A percentile compares a stretch with the other conserved stretches of the same genome.
These are phyloP conservation scores for Bombus pyrosoma DNA, from an alignment of 1,140 invertebrate genomes.

Conservation along the genomic window DNA sequence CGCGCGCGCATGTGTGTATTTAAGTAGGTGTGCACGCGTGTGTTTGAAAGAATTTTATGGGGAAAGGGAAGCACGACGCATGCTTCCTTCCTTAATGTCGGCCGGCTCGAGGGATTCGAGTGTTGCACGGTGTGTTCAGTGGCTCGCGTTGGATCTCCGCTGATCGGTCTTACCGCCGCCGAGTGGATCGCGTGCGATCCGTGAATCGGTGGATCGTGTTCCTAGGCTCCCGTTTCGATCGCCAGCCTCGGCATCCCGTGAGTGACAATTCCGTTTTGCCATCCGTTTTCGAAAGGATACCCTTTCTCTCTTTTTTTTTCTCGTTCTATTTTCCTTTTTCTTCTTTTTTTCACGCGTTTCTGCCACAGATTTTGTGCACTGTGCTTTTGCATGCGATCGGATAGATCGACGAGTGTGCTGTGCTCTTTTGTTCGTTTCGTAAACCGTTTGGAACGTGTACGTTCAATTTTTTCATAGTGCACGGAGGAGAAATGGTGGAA, in stretches of 20 bases:
- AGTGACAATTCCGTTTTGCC: neutral
- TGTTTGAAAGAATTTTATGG: constrained; percentile 60
- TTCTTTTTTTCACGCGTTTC: neutral
- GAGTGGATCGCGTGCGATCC: neutral
- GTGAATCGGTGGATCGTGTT: neutral
- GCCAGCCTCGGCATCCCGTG: neutral
- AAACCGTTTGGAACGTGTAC: too few relatives aligned
- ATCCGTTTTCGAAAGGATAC: neutral
- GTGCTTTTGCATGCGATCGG: neutral
- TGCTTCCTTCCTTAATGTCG: constrained; percentile 69
- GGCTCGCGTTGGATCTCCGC: constrained; percentile 52
- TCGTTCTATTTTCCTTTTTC: neutral
- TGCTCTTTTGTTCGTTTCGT: too few relatives aligned
- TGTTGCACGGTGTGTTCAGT: constrained; percentile 64
- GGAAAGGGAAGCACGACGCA: constrained; percentile 76
- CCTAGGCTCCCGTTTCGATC: neutral
- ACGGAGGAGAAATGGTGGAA: too few relatives aligned
- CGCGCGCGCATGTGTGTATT: constrained; percentile 30
- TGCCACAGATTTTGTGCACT: too few relatives aligned
- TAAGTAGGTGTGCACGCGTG: constrained; percentile 43
- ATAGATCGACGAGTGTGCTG: too few relatives aligned
- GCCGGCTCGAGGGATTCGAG: constrained; percentile 54
- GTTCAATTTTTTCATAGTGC: too few relatives aligned
- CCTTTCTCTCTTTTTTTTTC: neutral
- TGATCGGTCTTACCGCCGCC: constrained; percentile 32